A percentile compares a stretch with the other conserved stretches of the same genome.
Evolutionary conservation across 2,797 vertebrate species (phyloP).

Genomic region (Siniperca scherzeri): DNA sequence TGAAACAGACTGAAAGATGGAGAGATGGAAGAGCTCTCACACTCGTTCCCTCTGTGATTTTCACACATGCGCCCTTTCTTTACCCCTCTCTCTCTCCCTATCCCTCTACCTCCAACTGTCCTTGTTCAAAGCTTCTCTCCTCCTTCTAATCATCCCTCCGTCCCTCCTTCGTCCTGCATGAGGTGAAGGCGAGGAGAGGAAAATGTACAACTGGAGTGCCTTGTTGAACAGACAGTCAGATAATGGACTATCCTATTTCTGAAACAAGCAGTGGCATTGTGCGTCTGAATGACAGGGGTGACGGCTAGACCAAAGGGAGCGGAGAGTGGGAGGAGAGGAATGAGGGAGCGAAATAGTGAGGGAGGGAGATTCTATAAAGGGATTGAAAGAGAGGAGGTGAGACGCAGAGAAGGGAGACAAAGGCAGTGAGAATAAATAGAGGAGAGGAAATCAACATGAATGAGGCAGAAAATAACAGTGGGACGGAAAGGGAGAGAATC

Average conservation of each 20-base stretch:
- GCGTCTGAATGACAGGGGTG: constrained; percentile 53
- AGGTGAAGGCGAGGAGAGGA: constrained; percentile 52
- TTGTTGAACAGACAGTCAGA: constrained; percentile 62
- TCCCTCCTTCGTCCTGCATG: background rate
- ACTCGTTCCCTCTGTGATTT: constrained; percentile 22
- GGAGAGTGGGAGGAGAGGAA: constrained; percentile 19
- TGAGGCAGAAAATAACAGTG: constrained; percentile 27
- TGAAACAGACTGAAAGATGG: constrained; percentile 72
- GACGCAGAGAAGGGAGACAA: constrained; percentile 34
- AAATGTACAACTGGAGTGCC: constrained; percentile 40
- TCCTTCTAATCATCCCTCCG: constrained; percentile 31
- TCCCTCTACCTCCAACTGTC: constrained; percentile 22
- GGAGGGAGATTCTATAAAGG: background rate
- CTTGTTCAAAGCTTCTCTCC: constrained; percentile 35
- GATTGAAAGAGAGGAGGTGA: constrained; percentile 21
- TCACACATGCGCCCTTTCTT: constrained; percentile 26
- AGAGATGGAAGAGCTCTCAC: constrained; percentile 44
- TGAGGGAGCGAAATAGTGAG: background rate
- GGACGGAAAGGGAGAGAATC: constrained; percentile 8
- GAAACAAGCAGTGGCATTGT: constrained; percentile 68
- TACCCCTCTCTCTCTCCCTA: background rate
- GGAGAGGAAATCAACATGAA: constrained; percentile 36
- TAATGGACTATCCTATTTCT: constrained; percentile 70
- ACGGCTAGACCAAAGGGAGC: constrained; percentile 2
- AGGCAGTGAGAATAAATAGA: constrained; percentile 14